Evolutionary conservation across 2,113 vertebrate species (phyloP).

Genomic region (Xenopus borealis): DNA sequence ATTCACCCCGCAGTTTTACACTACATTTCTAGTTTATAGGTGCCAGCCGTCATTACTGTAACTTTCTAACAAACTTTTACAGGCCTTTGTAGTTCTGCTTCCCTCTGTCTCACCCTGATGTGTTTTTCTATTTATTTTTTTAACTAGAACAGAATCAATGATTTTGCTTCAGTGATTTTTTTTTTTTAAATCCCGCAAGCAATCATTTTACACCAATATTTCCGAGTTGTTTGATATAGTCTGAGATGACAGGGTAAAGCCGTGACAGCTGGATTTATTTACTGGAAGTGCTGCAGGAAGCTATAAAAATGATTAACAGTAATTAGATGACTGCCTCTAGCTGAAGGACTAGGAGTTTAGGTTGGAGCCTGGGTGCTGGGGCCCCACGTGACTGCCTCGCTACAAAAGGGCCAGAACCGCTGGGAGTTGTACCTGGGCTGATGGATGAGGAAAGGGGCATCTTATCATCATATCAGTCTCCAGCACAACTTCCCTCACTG

Average conservation of each 20-base stretch:
- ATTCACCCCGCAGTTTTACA: no score
- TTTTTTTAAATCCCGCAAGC: slow-evolving; percentile 9
- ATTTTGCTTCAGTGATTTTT: neutral
- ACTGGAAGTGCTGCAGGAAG: slow-evolving; percentile 39
- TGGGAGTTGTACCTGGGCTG: slow-evolving; percentile 11
- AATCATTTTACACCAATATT: neutral
- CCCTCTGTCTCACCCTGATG: no score
- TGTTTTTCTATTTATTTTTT: no score
- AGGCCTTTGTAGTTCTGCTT: no score
- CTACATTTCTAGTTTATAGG: no score
- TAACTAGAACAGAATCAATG: no score
- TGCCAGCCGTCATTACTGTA: no score
- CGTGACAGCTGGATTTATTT: slow-evolving; percentile 11
- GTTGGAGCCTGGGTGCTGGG: slow-evolving; percentile 13
- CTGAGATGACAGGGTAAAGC: slow-evolving; percentile 36
- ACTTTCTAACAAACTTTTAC: no score
- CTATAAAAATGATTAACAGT: slow-evolving; percentile 43
- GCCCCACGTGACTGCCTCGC: slow-evolving; percentile 25
- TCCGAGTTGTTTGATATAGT: slow-evolving; percentile 27
- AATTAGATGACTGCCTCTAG: slow-evolving; percentile 44
- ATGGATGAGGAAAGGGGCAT: slow-evolving; percentile 41
- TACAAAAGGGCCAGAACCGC: neutral
- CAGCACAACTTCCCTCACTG: neutral
- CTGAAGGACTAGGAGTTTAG: slow-evolving; percentile 26
- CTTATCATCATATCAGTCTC: slow-evolving; percentile 31